Conservation (phyloP, 2,113 vertebrate species). For the Laticauda laticaudata region DNA sequence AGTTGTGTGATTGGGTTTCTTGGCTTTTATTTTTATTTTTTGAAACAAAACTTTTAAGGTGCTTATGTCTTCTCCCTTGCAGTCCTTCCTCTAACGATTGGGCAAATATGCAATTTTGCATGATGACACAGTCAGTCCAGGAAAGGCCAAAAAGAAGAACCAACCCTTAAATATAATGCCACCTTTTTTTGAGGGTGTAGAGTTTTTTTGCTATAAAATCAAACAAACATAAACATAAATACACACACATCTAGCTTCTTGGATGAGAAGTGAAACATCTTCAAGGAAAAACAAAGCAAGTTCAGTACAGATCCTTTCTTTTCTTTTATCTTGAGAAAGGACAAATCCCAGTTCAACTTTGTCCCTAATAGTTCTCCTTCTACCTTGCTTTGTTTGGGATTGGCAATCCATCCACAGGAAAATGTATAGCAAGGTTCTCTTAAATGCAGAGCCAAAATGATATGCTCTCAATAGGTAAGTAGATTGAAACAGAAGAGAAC, state of each 20-base stretch:
- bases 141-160: not conserved
- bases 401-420: not conserved
- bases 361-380: not conserved
- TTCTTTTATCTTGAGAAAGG: not conserved
- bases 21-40: not conserved
- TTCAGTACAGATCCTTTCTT: not conserved
- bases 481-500: not conserved
- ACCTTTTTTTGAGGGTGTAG: not conserved
- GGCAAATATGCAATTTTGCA: not conserved
- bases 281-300: too few species aligned
- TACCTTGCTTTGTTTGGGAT: not conserved
- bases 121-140: not conserved
- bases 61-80: not conserved
- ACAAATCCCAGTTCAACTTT: not conserved
- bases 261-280: too few species aligned
- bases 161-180: not conserved
- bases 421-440: not conserved
- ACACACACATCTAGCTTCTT: not conserved
- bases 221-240: not conserved
- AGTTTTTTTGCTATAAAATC: not conserved
- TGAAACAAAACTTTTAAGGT: not conserved
- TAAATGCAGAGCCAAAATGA: not conserved
- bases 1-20: not conserved
- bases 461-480: not conserved
- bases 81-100: not conserved